Conservation (phyloP, 2,888 invertebrate genomes). For the Lutraria lutraria region DNA sequence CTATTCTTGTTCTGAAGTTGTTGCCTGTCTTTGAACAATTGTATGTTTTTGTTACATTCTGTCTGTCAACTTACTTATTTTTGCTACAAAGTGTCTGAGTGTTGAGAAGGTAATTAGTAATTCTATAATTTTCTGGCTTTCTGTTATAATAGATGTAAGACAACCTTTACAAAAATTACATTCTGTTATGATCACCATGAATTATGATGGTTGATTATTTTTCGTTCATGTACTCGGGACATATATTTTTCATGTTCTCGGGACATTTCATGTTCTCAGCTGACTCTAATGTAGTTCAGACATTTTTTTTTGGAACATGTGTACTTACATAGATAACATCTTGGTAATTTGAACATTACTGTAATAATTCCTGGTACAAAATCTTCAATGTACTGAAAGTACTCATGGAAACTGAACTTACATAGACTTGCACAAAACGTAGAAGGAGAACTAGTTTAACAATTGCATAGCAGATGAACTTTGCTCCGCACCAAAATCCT, state of each 20-base stretch:
- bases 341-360: neutral
- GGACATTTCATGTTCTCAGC: too few species aligned
- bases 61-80: conserved; percentile 36
- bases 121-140: neutral
- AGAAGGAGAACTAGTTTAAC: too few species aligned
- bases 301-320: neutral
- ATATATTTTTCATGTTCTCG: neutral
- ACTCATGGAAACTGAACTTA: too few species aligned
- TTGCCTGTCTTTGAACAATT: conserved; percentile 35
- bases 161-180: neutral
- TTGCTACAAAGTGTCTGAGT: conserved; percentile 29
- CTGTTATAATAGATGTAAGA: neutral
- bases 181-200: neutral
- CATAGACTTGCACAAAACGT: too few species aligned
- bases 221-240: neutral
- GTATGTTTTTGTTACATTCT: conserved; percentile 47
- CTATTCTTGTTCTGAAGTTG: neutral
- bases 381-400: too few species aligned
- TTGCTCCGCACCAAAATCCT: too few species aligned
- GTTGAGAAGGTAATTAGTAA: conserved; percentile 35
- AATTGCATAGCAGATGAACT: too few species aligned
- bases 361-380: neutral
- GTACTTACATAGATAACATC: neutral
- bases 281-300: conserved; percentile 4
- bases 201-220: neutral